Conservation (phyloP, 2,797 vertebrate genomes). For the Miopithecus talapoin region DNA sequence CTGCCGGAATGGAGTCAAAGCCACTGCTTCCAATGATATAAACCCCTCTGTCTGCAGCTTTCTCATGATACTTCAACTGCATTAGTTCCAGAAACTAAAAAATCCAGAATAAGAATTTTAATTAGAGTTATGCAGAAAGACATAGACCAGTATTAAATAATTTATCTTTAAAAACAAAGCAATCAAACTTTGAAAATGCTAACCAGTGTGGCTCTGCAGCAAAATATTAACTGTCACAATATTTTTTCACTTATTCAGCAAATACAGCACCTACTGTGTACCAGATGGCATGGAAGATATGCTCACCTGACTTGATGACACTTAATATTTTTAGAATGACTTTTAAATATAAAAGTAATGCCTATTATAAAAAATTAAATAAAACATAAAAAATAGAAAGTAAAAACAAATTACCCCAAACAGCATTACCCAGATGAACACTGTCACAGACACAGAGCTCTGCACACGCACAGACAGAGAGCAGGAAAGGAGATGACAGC, state of each 20-base stretch:
- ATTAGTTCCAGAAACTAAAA: constrained; percentile 95
- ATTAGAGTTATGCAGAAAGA: constrained; percentile 38
- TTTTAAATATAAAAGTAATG: constrained; percentile 33
- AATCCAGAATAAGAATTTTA: constrained; percentile 55
- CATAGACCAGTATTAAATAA: not conserved
- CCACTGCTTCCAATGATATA: constrained; percentile 96
- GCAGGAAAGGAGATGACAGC: not conserved
- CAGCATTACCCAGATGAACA: not conserved
- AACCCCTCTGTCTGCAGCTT: constrained; percentile 92
- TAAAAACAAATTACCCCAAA: not conserved
- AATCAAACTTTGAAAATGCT: not conserved
- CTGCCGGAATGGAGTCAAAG: constrained; percentile 97
- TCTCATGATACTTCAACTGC: constrained; percentile 91
- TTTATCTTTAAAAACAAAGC: constrained; percentile 11
- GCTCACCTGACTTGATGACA: not conserved
- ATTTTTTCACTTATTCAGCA: not conserved
- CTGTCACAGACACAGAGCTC: not conserved
- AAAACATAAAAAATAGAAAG: not conserved
- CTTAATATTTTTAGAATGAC: not conserved
- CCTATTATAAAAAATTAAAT: not conserved
- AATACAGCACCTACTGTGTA: not conserved
- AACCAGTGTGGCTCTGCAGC: not conserved
- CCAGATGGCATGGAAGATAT: not conserved
- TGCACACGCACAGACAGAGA: not conserved
- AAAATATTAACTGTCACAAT: not conserved